Evolutionary conservation across 2,113 vertebrate species (phyloP), one percentile per base, ranked within the genome.

Genomic region (Cynopterus brachyotis): DNA sequence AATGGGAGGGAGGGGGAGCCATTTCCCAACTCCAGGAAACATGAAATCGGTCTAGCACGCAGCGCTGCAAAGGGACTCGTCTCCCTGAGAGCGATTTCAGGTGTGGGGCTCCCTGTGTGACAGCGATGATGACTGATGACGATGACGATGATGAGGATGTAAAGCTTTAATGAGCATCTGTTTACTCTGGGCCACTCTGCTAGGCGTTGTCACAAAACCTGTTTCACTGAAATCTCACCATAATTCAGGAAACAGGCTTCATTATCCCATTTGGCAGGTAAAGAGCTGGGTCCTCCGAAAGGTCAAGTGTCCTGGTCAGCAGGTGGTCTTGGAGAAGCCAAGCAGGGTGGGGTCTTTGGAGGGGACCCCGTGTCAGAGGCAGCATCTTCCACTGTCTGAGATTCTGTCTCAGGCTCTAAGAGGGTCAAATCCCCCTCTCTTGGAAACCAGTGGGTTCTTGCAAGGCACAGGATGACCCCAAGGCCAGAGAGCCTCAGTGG

Each of bases 31-130:
- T 6, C 85, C 26, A 22, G 40, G 73, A 66, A 80, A 28, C 2
- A 12, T 0, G 3, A 35, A 69, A 19, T 26, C 30, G 9, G 40
- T 10, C 9, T 0, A 40, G 50, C 28, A 10, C 0, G 0, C 1
- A n/a, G 20, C 3, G 11, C 3, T 45, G 35, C 37, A 30, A 9
- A 67, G 30, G 28, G 7, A 9, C 3, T 28, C 37, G 0, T 4
- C 19, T 37, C 4, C 72, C 32, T 42, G 50, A 66, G 53, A 30
- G 15, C 50, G 15, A 50, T 16, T 50, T 50, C 50, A 50, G 50
- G 50, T 50, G 50, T 4, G 12, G 55, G 12, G 16, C 53, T 15
- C 2, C 45, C 32, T 69, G 30, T 1, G 28, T 9, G 19, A 32
- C 11, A 35, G 28, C 5, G 20, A 35, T 5, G 28, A 47, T 19